Percentiles rank a stretch among this genome's conserved stretches.
phyloP scores from a whole-genome alignment of 92 coral and sea anemone species.

The Palythoa caribaeorum region DNA sequence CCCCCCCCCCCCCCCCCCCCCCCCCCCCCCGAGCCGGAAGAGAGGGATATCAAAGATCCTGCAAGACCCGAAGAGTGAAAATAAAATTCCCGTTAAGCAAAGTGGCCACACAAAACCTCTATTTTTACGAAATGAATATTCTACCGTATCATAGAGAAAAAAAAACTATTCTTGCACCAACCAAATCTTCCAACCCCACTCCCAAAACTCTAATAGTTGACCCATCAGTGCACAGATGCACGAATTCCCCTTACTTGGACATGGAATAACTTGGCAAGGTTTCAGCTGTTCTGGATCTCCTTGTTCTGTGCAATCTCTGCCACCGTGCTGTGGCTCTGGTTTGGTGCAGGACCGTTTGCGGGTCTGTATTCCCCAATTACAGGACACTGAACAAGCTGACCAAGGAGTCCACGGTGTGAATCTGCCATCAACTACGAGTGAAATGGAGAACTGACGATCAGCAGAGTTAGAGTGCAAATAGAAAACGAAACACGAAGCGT shows the following conservation, averaged over 20 bases:
- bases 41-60: no score
- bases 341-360: conserved; percentile 85
- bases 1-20: no score
- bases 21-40: no score
- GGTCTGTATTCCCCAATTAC: conserved; percentile 92
- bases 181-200: no score
- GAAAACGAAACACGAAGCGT: background rate
- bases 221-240: background rate
- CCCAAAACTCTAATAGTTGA: no score
- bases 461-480: background rate
- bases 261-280: conserved; percentile 92
- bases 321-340: conserved; percentile 99
- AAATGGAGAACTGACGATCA: background rate
- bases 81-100: no score
- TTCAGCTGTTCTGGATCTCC: conserved; percentile 93
- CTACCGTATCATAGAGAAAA: no score
- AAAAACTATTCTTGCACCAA: no score
- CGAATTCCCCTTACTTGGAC: conserved; percentile 86
- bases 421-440: conserved; percentile 85
- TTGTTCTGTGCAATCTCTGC: conserved; percentile 93
- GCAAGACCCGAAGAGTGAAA: no score
- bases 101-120: no score
- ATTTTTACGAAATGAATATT: no score
- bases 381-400: conserved; percentile 92
- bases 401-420: conserved; percentile 92